phyloP scores from a whole-genome alignment of 2,888 invertebrate genomes.

The Eueremaeus valkanovi region DNA sequence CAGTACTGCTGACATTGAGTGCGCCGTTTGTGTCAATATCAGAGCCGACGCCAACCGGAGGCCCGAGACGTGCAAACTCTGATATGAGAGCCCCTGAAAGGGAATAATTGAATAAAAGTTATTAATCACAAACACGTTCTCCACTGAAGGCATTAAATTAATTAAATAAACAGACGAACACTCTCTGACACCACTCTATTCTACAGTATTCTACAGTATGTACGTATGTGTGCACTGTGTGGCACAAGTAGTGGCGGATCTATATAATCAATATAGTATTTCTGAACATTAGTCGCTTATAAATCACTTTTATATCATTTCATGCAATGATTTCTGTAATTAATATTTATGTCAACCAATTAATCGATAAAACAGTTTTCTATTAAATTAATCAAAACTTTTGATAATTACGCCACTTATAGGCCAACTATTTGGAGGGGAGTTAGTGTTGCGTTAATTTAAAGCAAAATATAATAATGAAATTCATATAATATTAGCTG shows the following conservation, averaged over 20 bases:
- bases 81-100: constrained; percentile 29
- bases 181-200: not conserved
- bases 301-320: too few relatives aligned
- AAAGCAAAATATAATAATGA: constrained; percentile 1
- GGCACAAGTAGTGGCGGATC: not conserved
- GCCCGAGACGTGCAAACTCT: constrained; percentile 38
- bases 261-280: too few relatives aligned
- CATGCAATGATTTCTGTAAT: too few relatives aligned
- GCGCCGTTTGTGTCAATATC: constrained; percentile 19
- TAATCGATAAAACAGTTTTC: not conserved
- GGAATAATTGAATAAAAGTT: constrained; percentile 11
- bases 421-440: not conserved
- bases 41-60: constrained; percentile 22
- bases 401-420: constrained; percentile 4
- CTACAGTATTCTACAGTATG: too few relatives aligned
- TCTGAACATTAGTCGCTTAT: too few relatives aligned
- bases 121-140: constrained; percentile 19
- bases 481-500: constrained; percentile 9
- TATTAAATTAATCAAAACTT: not conserved
- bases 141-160: constrained; percentile 25
- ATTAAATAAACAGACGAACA: constrained; percentile 16
- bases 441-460: constrained; percentile 31
- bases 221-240: too few relatives aligned
- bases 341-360: too few relatives aligned
- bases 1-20: constrained; percentile 50